These are phyloP conservation scores for Elephantulus edwardii DNA, from an alignment of 2,113 vertebrate species.

Conservation along the genomic window DNA sequence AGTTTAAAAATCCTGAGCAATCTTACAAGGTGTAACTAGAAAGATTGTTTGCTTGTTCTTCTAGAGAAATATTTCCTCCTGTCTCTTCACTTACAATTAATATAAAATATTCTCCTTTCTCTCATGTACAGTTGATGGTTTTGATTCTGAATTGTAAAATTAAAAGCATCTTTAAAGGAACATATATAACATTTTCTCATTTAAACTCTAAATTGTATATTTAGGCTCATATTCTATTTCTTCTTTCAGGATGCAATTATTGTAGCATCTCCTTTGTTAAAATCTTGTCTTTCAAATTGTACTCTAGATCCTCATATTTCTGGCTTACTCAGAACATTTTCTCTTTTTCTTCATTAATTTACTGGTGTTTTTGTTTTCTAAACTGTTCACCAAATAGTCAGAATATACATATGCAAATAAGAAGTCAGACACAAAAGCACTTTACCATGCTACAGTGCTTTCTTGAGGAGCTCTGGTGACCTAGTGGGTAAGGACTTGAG, in stretches of 20 bases:
- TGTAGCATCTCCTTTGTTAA: background rate
- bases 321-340: background rate
- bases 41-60: background rate
- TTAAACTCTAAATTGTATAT: no score
- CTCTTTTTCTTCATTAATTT: background rate
- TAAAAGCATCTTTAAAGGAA: background rate
- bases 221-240: no score
- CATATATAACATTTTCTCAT: background rate
- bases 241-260: background rate
- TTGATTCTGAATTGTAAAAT: background rate
- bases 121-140: background rate
- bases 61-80: background rate
- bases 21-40: background rate
- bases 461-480: no score
- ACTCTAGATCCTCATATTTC: no score
- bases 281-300: background rate
- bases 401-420: no score
- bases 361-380: background rate
- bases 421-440: background rate
- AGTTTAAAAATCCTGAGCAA: background rate
- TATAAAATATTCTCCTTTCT: background rate
- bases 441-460: no score
- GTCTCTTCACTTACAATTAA: background rate
- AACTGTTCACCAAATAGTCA: background rate
- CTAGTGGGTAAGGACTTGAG: no score